Percentiles rank a stretch among this genome's conserved stretches.
phyloP scores from a whole-genome alignment of 2,888 invertebrate genomes.

The Altica lythri region DNA sequence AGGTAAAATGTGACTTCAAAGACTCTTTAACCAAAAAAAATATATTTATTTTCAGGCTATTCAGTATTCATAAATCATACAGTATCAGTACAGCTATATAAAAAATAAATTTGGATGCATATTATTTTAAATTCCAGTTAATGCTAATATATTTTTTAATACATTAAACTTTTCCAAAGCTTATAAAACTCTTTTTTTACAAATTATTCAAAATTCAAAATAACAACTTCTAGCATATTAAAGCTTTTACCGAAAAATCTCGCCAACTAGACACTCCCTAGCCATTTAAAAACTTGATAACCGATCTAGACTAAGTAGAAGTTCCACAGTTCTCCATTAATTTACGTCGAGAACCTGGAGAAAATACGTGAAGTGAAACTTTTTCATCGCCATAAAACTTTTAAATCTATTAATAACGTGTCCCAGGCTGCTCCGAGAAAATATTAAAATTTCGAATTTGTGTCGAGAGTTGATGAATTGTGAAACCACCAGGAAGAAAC shows the following conservation, averaged over 20 bases:
- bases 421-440: constrained; percentile 11
- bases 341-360: constrained; percentile 12
- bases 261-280: constrained; percentile 2
- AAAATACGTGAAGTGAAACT: constrained; percentile 12
- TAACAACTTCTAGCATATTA: background rate
- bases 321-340: constrained; percentile 15
- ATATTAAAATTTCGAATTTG: constrained; percentile 20
- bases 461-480: constrained; percentile 29
- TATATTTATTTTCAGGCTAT: too few species aligned
- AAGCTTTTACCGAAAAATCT: background rate
- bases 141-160: too few species aligned
- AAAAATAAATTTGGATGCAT: too few species aligned
- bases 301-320: constrained; percentile 9
- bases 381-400: constrained; percentile 21
- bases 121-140: too few species aligned
- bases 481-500: constrained; percentile 20
- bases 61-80: too few species aligned
- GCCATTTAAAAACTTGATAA: constrained; percentile 13
- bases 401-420: constrained; percentile 21
- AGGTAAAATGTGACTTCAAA: too few species aligned
- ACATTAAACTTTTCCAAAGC: too few species aligned
- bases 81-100: too few species aligned
- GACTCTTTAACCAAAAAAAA: too few species aligned
- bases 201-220: background rate
- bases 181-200: background rate